These are phyloP conservation scores for Litoditis marina DNA, from an alignment of 2,888 invertebrate species.

Conservation along the genomic window DNA sequence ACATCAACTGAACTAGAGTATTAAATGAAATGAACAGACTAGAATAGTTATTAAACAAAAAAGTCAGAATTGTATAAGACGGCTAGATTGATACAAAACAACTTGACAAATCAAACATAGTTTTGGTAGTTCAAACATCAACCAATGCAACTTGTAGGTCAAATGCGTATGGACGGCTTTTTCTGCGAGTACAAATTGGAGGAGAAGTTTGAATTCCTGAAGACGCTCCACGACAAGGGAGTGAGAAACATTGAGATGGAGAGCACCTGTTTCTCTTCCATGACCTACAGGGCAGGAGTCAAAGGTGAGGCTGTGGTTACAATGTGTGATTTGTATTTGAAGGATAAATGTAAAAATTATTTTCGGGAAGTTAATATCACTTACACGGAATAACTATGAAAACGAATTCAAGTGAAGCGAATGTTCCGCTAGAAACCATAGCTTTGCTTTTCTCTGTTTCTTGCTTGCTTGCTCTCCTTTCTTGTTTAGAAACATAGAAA, in stretches of 20 bases:
- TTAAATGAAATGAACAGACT: too few relatives aligned
- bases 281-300: slow-evolving; percentile 78
- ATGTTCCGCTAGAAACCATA: too few relatives aligned
- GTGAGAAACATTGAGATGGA: slow-evolving; percentile 92
- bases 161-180: slow-evolving; percentile 90
- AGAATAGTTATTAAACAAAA: too few relatives aligned
- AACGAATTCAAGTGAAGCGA: too few relatives aligned
- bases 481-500: too few relatives aligned
- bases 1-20: too few relatives aligned
- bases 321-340: not conserved
- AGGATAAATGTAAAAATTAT: not conserved
- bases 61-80: too few relatives aligned
- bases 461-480: not conserved
- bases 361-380: too few relatives aligned
- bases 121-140: slow-evolving; percentile 1
- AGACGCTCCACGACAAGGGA: slow-evolving; percentile 71
- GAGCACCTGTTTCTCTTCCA: slow-evolving; percentile 84
- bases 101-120: not conserved
- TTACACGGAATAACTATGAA: too few relatives aligned
- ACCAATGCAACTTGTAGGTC: too few relatives aligned
- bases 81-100: not conserved
- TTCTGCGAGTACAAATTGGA: slow-evolving; percentile 86
- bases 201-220: slow-evolving; percentile 86
- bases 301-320: slow-evolving; percentile 21
- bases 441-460: not conserved